These are phyloP conservation scores for Pocota personata DNA, from an alignment of 2,888 invertebrate genomes.

Conservation along the genomic window DNA sequence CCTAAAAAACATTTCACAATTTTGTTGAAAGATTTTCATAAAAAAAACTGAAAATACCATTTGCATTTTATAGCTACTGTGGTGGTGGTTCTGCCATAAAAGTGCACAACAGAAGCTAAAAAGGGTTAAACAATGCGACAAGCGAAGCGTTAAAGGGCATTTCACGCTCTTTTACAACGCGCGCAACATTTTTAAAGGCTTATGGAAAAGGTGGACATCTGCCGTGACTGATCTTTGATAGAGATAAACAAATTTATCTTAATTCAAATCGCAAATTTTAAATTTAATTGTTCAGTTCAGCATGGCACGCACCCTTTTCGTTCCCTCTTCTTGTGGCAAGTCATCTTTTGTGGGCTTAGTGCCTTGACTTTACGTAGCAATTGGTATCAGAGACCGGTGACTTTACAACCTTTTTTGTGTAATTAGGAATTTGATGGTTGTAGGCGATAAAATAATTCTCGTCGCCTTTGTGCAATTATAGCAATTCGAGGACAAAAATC, in stretches of 20 bases:
- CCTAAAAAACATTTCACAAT: neutral
- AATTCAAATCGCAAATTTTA: slow-evolving; percentile 71
- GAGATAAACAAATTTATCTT: slow-evolving; percentile 63
- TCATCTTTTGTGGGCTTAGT: slow-evolving; percentile 39
- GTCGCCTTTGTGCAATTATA: slow-evolving; percentile 61
- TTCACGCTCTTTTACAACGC: slow-evolving; percentile 55
- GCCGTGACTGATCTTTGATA: slow-evolving; percentile 65
- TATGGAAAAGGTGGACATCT: slow-evolving; percentile 68
- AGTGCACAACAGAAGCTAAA: slow-evolving; percentile 51
- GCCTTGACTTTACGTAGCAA: slow-evolving; percentile 33
- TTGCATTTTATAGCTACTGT: slow-evolving; percentile 32
- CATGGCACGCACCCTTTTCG: slow-evolving; percentile 63
- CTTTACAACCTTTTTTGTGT: slow-evolving; percentile 50
- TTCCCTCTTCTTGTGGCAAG: neutral
- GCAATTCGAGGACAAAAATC: slow-evolving; percentile 49
- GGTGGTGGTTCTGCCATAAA: slow-evolving; percentile 23
- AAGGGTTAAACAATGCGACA: slow-evolving; percentile 63
- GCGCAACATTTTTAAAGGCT: slow-evolving; percentile 18
- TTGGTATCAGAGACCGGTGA: slow-evolving; percentile 34
- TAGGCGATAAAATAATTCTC: slow-evolving; percentile 62
- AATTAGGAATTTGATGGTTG: slow-evolving; percentile 65
- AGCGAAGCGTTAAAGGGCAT: slow-evolving; percentile 67
- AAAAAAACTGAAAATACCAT: neutral
- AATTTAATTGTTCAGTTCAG: slow-evolving; percentile 63
- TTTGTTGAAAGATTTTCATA: slow-evolving; percentile 2